Evolutionary conservation across 2,888 invertebrate genomes (phyloP).

Genomic region (Philereme vetulata): DNA sequence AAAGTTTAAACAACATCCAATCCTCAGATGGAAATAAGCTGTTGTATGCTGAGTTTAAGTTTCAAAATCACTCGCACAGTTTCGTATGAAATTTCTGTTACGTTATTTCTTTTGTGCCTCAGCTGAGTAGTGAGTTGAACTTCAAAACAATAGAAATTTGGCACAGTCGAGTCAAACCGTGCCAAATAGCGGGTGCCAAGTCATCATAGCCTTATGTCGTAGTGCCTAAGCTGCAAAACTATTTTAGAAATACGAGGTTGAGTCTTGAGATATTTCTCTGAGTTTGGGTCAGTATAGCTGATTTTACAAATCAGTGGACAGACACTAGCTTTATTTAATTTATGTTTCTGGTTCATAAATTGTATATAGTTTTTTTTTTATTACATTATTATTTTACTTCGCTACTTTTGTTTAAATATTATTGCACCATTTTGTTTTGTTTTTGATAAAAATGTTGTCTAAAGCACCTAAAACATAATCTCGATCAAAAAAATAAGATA

Average conservation of each 20-base stretch:
- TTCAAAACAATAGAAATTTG: slow-evolving; percentile 53
- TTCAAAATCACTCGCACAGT: not conserved
- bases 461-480: no score
- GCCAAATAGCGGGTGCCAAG: slow-evolving; percentile 50
- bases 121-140: slow-evolving; percentile 27
- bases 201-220: slow-evolving; percentile 46
- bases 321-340: not conserved
- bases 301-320: slow-evolving; percentile 10
- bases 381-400: no score
- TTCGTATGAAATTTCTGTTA: not conserved
- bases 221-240: slow-evolving; percentile 30
- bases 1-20: not conserved
- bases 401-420: no score
- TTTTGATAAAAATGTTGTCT: no score
- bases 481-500: no score
- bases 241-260: slow-evolving; percentile 20
- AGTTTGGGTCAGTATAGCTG: slow-evolving; percentile 6
- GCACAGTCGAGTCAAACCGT: slow-evolving; percentile 40
- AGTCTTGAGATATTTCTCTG: slow-evolving; percentile 16
- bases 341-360: no score
- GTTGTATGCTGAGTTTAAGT: no score
- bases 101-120: slow-evolving; percentile 12
- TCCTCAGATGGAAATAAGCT: not conserved
- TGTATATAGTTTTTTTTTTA: no score
- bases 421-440: no score